Evolutionary conservation across 2,113 vertebrate genomes (phyloP).

Genomic region (Grammomys surdaster): DNA sequence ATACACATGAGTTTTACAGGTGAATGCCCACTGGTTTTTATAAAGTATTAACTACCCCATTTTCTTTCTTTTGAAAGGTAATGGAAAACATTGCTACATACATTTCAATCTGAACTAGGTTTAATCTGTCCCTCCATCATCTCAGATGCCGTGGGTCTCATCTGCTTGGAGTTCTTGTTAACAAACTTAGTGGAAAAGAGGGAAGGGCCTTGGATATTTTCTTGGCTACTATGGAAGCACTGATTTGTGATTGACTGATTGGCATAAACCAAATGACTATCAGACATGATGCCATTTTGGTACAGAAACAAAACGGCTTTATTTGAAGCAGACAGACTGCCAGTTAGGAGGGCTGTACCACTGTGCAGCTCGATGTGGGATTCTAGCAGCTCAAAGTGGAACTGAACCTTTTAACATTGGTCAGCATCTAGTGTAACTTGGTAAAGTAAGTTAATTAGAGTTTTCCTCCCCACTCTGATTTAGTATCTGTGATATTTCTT

Average conservation of each 20-base stretch:
- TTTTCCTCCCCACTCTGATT: not conserved
- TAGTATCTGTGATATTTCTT: not conserved
- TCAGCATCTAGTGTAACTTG: not conserved
- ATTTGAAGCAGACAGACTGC: not conserved
- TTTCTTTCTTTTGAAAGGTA: not conserved
- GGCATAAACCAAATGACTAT: not conserved
- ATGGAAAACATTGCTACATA: not conserved
- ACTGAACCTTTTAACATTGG: not conserved
- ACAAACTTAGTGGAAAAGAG: not conserved
- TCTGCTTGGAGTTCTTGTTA: not conserved
- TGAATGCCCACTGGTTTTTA: not conserved
- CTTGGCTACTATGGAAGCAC: not conserved
- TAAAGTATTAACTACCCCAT: not conserved
- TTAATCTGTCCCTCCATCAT: not conserved
- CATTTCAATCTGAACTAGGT: constrained; percentile 14
- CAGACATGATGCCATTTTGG: not conserved
- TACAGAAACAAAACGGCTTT: not conserved
- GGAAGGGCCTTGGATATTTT: not conserved
- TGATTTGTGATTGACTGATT: not conserved
- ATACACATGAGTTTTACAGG: not conserved
- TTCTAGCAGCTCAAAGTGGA: not conserved
- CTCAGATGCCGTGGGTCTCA: not conserved
- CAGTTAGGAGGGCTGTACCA: no score
- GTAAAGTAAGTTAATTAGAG: not conserved
- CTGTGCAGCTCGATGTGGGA: no score